Evolutionary conservation across 2,113 vertebrate species (phyloP).

Genomic region (Xenus cinereus): DNA sequence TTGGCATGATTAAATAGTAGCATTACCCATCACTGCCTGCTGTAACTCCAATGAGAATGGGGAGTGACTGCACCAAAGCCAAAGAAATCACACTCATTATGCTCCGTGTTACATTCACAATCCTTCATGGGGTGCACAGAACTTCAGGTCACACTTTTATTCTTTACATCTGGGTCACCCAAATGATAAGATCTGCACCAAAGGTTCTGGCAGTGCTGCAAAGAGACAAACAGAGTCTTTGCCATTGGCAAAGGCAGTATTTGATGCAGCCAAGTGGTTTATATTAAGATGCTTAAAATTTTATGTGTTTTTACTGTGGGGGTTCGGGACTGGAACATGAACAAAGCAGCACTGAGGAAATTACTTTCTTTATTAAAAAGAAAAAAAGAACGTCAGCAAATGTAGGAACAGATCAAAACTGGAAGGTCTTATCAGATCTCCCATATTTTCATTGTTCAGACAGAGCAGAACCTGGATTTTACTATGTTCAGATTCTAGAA

Average conservation of each 20-base stretch:
- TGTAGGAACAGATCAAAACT: neutral
- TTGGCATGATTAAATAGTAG: neutral
- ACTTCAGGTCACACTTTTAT: neutral
- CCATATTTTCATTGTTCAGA: neutral
- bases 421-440: neutral
- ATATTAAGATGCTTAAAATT: slow-evolving; percentile 14
- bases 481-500: neutral
- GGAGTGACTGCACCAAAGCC: neutral
- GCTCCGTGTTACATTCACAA: neutral
- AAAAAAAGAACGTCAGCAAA: neutral
- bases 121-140: neutral
- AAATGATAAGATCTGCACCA: slow-evolving; percentile 32
- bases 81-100: neutral
- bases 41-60: neutral
- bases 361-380: neutral
- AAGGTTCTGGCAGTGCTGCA: slow-evolving; percentile 11
- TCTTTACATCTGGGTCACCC: neutral
- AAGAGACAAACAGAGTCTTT: slow-evolving; percentile 4
- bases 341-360: slow-evolving; percentile 20
- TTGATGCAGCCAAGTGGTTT: slow-evolving; percentile 36
- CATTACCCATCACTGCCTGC: neutral
- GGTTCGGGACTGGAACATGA: slow-evolving; percentile 11
- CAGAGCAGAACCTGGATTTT: neutral
- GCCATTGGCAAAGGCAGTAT: neutral
- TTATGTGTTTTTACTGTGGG: slow-evolving; percentile 3